Conservation (phyloP, 2,888 invertebrate species). For the Piscicola geometra region DNA sequence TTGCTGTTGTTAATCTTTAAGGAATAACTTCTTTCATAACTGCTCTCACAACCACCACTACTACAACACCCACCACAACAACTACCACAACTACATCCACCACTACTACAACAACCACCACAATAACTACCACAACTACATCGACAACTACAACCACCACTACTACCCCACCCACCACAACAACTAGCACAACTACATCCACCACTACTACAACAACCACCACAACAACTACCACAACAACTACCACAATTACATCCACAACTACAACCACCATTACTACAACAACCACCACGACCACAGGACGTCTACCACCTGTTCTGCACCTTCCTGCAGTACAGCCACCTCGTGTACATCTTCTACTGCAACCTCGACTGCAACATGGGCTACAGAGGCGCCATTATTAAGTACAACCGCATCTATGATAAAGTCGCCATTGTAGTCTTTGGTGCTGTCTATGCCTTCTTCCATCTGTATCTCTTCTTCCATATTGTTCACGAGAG, state of each 20-base stretch:
- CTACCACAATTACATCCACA: slow-evolving; percentile 1
- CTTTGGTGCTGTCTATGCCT: background rate
- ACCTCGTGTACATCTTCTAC: background rate
- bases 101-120: no score
- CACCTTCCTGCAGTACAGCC: background rate
- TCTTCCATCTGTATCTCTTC: background rate
- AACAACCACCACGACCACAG: slow-evolving; percentile 12
- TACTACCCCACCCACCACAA: background rate
- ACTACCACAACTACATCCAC: no score
- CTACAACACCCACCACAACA: no score
- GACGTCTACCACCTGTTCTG: background rate
- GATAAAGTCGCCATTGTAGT: background rate
- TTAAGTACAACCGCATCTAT: background rate
- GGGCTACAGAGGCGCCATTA: background rate
- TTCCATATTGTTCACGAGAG: background rate
- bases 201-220: background rate
- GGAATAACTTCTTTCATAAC: no score
- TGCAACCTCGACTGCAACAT: background rate
- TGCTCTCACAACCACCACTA: no score
- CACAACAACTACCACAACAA: background rate
- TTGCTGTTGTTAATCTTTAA: no score
- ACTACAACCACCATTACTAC: background rate
- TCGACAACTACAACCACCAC: background rate
- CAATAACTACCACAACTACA: background rate
- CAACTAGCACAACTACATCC: background rate